Evolutionary conservation across 2,888 invertebrate genomes (phyloP).

Genomic region (Adelphocoris suturalis): DNA sequence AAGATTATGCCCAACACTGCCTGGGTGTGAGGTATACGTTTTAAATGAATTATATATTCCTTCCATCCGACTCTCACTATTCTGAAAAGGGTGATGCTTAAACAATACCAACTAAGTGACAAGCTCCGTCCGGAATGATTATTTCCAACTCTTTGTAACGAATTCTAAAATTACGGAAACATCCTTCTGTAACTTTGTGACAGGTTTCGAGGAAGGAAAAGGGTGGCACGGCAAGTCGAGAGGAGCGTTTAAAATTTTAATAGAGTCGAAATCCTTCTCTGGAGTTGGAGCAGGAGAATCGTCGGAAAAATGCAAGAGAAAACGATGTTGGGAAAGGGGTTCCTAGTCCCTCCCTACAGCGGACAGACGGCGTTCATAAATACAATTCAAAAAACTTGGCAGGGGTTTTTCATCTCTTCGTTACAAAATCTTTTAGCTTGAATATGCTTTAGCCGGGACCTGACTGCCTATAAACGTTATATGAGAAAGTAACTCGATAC

Average conservation of each 20-base stretch:
- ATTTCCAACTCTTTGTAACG: slow-evolving; percentile 30
- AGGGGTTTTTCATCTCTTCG: neutral
- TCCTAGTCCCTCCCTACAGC: neutral
- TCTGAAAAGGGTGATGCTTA: neutral
- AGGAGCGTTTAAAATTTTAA: slow-evolving; percentile 21
- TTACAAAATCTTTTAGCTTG: neutral
- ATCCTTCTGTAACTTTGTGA: slow-evolving; percentile 10
- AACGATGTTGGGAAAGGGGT: neutral
- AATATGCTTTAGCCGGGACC: no score
- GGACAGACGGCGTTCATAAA: neutral
- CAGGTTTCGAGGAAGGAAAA: neutral
- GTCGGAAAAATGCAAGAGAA: neutral
- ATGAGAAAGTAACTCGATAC: no score
- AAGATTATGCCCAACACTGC: no score
- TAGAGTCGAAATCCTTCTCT: slow-evolving; percentile 11
- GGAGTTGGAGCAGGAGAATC: neutral
- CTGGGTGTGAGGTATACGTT: no score
- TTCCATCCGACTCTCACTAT: no score
- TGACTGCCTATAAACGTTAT: no score
- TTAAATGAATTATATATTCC: no score
- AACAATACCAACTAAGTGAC: neutral
- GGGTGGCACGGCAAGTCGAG: neutral
- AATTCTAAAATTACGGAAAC: slow-evolving; percentile 16
- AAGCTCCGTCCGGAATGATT: neutral
- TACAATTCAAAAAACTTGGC: neutral